Evolutionary conservation across 2,888 invertebrate species (phyloP), one percentile per base, ranked within the genome.

Genomic region (Hypomecis punctinalis): DNA sequence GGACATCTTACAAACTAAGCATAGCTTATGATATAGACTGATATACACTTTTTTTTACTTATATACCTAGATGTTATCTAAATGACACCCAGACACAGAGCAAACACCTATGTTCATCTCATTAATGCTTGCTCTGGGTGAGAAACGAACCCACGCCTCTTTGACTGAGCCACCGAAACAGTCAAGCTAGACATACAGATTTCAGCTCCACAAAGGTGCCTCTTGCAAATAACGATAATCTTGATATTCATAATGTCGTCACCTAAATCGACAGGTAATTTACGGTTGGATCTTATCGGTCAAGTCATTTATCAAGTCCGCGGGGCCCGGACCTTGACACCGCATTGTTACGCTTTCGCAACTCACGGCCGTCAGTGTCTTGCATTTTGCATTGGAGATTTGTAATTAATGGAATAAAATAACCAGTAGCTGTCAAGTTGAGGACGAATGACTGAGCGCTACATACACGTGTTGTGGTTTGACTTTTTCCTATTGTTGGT

Each of bases 261-360:
- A 57, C 59, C 45, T 53, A 33, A 62, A 55, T 62, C 57, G 66
- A 69, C 63, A 60, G 58, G 47, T 64, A 69, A 66, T 62, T 60
- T 57, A 48, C 43, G 66, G 68, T 67, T 40, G 61, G 35, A 67
- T 64, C 61, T 64, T 64, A 69, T 63, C 70, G 61, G 55, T 57
- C 67, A 66, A 64, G 60, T 37, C 59, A 61, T 72, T 70, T 67
- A 67, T 70, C 68, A 62, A 61, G 68, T 57, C 67, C 35, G 66
- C 47, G n/a, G 49, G 42, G 37, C 47, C 67, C 74, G 71, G 67
- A 74, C 91, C 91, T 85, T 90, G 91, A 90, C 90, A 89, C 74
- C 81, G 73, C 71, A 73, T 81, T 78, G 76, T 73, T 69, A 75
- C 77, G 82, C 85, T 89, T 88, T 89, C 86, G 79, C 76, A 82